These are phyloP conservation scores for Ascidia mentula DNA, from an alignment of 23 tunicate species.

Conservation along the genomic window DNA sequence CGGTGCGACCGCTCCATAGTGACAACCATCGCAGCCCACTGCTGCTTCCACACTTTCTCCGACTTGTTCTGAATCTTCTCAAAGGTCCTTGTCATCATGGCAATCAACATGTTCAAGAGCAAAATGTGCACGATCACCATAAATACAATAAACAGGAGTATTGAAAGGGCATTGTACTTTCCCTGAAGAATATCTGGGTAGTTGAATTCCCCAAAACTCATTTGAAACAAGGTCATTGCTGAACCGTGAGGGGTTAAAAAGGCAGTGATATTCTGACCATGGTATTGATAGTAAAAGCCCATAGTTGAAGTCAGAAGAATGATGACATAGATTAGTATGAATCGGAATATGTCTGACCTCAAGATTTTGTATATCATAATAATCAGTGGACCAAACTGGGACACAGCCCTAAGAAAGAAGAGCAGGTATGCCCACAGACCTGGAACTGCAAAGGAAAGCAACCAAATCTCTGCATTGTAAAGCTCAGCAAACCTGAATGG, in stretches of 20 bases:
- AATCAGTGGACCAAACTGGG: slow-evolving; percentile 76
- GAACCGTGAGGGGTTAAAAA: slow-evolving; percentile 62
- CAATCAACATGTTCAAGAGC: slow-evolving; percentile 89
- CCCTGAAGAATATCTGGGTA: slow-evolving; percentile 30
- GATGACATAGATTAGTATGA: slow-evolving; percentile 67
- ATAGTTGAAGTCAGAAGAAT: slow-evolving; percentile 49
- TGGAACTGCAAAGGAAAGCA: slow-evolving; percentile 76
- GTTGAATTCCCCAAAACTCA: slow-evolving; percentile 85
- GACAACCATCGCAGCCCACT: slow-evolving; percentile 89
- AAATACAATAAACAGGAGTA: slow-evolving; percentile 61
- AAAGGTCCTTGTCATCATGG: slow-evolving; percentile 92
- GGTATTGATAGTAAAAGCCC: slow-evolving; percentile 74
- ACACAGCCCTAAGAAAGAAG: slow-evolving; percentile 61
- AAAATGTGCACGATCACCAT: slow-evolving; percentile 83
- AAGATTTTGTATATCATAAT: slow-evolving; percentile 78
- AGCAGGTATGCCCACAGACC: slow-evolving; percentile 79
- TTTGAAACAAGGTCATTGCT: slow-evolving; percentile 76
- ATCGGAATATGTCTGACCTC: slow-evolving; percentile 59
- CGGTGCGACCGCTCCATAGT: slow-evolving; percentile 76
- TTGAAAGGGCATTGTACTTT: slow-evolving; percentile 54
- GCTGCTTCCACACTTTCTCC: slow-evolving; percentile 63
- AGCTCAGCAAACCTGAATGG: slow-evolving; percentile 60
- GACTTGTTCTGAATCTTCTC: slow-evolving; percentile 62
- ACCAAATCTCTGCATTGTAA: slow-evolving; percentile 72
- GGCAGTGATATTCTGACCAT: slow-evolving; percentile 45